Percentiles rank a stretch among this genome's conserved stretches.
Evolutionary conservation across 1,140 invertebrate species (phyloP).

Genomic region (Nasonia longicornis): DNA sequence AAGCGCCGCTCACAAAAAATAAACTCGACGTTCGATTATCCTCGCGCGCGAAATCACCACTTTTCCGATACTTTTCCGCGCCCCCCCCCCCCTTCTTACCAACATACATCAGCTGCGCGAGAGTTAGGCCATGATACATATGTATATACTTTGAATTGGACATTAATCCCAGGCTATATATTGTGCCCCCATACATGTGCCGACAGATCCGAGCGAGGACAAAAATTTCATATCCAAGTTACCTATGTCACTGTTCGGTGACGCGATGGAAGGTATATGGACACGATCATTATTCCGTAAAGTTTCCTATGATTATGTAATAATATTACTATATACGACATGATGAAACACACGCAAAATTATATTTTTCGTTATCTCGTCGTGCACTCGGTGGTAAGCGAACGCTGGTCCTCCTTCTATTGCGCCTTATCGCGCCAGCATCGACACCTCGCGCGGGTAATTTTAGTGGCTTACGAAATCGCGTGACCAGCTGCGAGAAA

Average conservation of each 20-base stretch:
- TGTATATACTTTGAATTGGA: constrained; percentile 64
- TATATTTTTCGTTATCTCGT: too few species aligned
- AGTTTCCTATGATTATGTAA: not conserved
- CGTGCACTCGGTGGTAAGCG: too few species aligned
- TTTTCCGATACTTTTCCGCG: constrained; percentile 20
- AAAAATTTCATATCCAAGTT: constrained; percentile 52
- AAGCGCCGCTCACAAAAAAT: constrained; percentile 7
- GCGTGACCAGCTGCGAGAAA: too few species aligned
- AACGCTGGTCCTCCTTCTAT: too few species aligned
- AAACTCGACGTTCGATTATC: constrained; percentile 46
- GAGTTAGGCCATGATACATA: not conserved
- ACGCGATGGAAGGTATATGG: constrained; percentile 56
- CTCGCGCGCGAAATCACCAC: constrained; percentile 54
- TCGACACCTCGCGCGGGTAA: too few species aligned
- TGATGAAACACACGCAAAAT: too few species aligned
- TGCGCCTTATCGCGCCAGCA: too few species aligned
- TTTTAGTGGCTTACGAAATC: too few species aligned
- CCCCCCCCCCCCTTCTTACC: not conserved
- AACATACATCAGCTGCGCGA: not conserved
- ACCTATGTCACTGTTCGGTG: constrained; percentile 55
- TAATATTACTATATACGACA: not conserved
- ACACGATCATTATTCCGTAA: constrained; percentile 18
- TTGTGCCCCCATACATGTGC: constrained; percentile 34
- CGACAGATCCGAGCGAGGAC: constrained; percentile 48
- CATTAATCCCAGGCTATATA: constrained; percentile 62